Percentiles rank a stretch among this genome's conserved stretches.
Evolutionary conservation across 2,797 vertebrate genomes (phyloP).

Genomic region (Cheirogaleus major): DNA sequence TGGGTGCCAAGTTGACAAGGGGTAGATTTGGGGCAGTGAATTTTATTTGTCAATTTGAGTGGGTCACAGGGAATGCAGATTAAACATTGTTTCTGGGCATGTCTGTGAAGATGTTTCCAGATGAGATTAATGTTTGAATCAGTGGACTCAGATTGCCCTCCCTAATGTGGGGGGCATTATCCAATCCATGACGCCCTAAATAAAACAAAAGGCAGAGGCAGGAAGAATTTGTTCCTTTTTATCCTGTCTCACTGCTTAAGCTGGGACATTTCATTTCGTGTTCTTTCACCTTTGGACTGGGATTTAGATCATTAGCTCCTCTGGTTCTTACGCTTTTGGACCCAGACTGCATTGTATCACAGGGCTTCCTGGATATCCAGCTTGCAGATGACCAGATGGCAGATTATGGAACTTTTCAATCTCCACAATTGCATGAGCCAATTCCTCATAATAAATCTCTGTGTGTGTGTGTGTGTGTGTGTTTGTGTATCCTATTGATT

Average conservation of each 20-base stretch:
- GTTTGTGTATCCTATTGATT: not conserved
- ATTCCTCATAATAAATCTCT: not conserved
- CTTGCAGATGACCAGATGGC: not conserved
- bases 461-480: not conserved
- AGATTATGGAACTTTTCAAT: not conserved
- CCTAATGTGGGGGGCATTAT: no score
- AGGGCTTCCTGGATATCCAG: not conserved
- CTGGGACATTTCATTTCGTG: no score
- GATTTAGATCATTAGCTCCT: not conserved
- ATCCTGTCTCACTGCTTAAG: not conserved
- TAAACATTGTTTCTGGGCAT: not conserved
- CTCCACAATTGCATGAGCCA: not conserved
- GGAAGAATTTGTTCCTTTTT: not conserved
- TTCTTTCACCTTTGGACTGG: not conserved
- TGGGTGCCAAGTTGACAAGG: not conserved
- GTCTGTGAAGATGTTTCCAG: not conserved
- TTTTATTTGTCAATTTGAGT: not conserved
- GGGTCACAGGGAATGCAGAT: not conserved
- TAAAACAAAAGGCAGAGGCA: not conserved
- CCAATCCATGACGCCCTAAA: not conserved
- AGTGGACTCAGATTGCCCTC: not conserved
- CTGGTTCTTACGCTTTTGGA: not conserved
- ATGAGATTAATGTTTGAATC: not conserved
- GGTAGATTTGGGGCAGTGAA: not conserved
- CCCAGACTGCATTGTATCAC: not conserved